These are phyloP conservation scores for Agrypnus murinus DNA, from an alignment of 2,888 invertebrate genomes.

Conservation along the genomic window DNA sequence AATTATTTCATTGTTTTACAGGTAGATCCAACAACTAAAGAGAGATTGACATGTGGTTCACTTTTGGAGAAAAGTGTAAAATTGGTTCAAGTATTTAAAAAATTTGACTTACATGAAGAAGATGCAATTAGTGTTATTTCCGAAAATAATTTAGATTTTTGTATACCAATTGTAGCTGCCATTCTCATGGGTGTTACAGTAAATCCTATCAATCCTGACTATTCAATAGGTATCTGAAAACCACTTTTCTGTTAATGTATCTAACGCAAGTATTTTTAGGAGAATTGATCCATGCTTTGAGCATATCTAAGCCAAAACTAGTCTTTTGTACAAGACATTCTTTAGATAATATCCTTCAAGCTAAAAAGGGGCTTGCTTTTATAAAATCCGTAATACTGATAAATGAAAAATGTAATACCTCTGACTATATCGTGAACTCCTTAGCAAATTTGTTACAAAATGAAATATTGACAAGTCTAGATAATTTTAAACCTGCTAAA, in stretches of 20 bases:
- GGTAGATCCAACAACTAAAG: background rate
- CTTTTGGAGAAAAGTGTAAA: background rate
- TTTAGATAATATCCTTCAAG: background rate
- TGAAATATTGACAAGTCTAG: background rate
- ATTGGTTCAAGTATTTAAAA: background rate
- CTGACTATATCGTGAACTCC: constrained; percentile 59
- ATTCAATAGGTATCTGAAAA: no score
- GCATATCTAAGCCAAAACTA: constrained; percentile 78
- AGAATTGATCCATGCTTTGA: constrained; percentile 73
- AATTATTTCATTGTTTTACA: constrained; percentile 1
- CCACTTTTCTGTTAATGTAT: background rate
- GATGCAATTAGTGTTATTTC: background rate
- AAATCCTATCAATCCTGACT: background rate
- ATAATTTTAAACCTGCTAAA: constrained; percentile 69
- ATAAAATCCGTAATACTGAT: background rate
- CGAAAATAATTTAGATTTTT: background rate
- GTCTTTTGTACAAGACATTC: constrained; percentile 71
- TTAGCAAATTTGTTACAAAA: constrained; percentile 4
- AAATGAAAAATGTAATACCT: no score
- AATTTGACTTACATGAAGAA: background rate
- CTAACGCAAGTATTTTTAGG: no score
- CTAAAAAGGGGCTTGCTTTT: background rate
- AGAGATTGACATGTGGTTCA: background rate
- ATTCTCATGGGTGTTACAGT: background rate
- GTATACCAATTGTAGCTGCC: background rate